These are phyloP conservation scores for Cottoperca gobio DNA, from an alignment of 2,797 vertebrate genomes.

Conservation along the genomic window DNA sequence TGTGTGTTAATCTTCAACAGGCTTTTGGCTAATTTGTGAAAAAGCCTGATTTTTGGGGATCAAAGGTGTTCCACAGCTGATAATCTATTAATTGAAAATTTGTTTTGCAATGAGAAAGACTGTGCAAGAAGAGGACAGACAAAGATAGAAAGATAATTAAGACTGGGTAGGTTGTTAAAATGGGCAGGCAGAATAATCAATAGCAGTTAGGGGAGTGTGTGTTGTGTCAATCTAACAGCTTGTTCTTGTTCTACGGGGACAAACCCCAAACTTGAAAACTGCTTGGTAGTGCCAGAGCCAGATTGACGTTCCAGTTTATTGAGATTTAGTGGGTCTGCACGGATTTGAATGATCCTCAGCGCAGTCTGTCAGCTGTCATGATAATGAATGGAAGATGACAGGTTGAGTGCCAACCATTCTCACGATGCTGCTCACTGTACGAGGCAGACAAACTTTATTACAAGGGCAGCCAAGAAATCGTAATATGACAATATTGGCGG, in stretches of 20 bases:
- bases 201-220: constrained; percentile 72
- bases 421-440: constrained; percentile 60
- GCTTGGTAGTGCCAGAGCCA: constrained; percentile 54
- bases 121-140: constrained; percentile 34
- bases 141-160: constrained; percentile 55
- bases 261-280: constrained; percentile 60
- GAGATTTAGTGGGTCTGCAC: constrained; percentile 73
- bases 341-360: constrained; percentile 73
- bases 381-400: constrained; percentile 79
- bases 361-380: constrained; percentile 75
- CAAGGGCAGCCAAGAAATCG: constrained; percentile 72
- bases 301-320: constrained; percentile 75
- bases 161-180: constrained; percentile 50
- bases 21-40: constrained; percentile 17
- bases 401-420: constrained; percentile 66
- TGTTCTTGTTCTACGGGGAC: constrained; percentile 71
- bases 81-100: constrained; percentile 73
- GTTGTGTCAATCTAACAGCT: constrained; percentile 77
- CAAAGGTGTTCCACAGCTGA: constrained; percentile 54
- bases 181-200: constrained; percentile 72
- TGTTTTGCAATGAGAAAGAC: constrained; percentile 46
- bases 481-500: constrained; percentile 55
- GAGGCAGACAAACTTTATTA: constrained; percentile 66
- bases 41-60: constrained; percentile 7
- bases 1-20: constrained; percentile 15